phyloP scores from a whole-genome alignment of 2,113 vertebrate species.

The Sarotherodon lohbergeri region DNA sequence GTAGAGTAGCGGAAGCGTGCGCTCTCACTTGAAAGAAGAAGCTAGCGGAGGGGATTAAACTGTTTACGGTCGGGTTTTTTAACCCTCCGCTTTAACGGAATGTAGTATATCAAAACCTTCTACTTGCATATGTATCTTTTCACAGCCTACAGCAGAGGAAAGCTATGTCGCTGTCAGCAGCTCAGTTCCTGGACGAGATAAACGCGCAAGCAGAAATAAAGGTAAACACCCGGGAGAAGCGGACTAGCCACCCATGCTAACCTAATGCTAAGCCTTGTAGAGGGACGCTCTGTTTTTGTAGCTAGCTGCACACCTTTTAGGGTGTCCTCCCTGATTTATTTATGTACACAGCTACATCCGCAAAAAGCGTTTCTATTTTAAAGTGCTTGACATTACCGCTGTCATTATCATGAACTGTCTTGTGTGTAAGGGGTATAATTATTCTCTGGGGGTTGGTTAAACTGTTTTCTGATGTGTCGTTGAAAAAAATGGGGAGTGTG shows the following conservation, averaged over 20 bases:
- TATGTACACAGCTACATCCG: not conserved
- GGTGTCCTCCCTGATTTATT: not conserved
- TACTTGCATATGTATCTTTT: not conserved
- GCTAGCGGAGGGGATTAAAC: conserved; percentile 38
- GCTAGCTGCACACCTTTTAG: not conserved
- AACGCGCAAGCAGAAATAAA: conserved; percentile 11
- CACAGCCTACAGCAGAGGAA: not conserved
- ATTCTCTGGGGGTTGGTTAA: not conserved
- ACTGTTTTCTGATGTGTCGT: not conserved
- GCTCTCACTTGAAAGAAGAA: conserved; percentile 10
- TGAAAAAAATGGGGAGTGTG: not conserved
- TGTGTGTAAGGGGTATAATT: not conserved
- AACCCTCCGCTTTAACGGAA: not conserved
- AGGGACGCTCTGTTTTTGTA: conserved; percentile 3
- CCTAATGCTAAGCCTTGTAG: conserved; percentile 16
- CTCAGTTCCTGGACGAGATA: not conserved
- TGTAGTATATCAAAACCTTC: not conserved
- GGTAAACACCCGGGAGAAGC: conserved; percentile 54
- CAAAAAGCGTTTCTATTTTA: not conserved
- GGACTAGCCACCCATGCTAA: conserved; percentile 18
- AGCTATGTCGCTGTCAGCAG: conserved; percentile 26
- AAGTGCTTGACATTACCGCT: not conserved
- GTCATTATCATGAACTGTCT: not conserved
- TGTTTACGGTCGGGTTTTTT: conserved; percentile 2
- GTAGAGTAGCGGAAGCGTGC: conserved; percentile 26